Evolutionary conservation across 2,797 vertebrate genomes (phyloP), one percentile per base, ranked within the genome.

Genomic region (Eutrigla gurnardus): DNA sequence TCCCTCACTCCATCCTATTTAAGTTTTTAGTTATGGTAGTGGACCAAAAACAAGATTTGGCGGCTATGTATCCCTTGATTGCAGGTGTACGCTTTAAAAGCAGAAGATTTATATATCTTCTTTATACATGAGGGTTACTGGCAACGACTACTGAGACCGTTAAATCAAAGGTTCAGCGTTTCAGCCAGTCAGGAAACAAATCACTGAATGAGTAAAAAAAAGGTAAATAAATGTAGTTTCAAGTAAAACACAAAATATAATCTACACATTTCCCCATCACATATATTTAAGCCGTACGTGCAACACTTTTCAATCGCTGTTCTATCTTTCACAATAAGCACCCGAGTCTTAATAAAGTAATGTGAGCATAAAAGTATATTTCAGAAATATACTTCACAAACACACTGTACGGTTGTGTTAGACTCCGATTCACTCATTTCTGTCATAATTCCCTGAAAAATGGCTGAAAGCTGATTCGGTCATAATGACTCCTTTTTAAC

Each of bases 1-100:
- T 68, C 15, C 73, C 25, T 67, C 46, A 33, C 42, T 61, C 14
- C 25, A 54, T 53, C 59, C 39, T 33, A 50, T 70, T 73, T n/a
- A n/a, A 58, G 33, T 67, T 63, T 6, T 33, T 50, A 33, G 65
- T 73, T 3, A 2, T 70, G 50, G 12, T 7, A 64, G 5, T 36
- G 15, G 52, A 45, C 12, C 25, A 25, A 52, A 37, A 12, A 35
- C n/a, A 40, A 25, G 3, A 43, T 15, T n/a, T 53, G 45, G 17
- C 65, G 10, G 2, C 14, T 46, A 67, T 45, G 17, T 17, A 25
- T 75, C 17, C 39, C 9, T 62, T 63, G 25, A 25, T 47, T 73
- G 37, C 18, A 37, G 37, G 32, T 35, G 6, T 53, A 17, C 36
- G 57, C 11, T 60, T 32, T 67, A 40, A 60, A 43, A 62, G 33